Percentiles rank a stretch among this genome's conserved stretches.
Conservation (phyloP, 2,797 vertebrate genomes). For the Cygnus olor region DNA sequence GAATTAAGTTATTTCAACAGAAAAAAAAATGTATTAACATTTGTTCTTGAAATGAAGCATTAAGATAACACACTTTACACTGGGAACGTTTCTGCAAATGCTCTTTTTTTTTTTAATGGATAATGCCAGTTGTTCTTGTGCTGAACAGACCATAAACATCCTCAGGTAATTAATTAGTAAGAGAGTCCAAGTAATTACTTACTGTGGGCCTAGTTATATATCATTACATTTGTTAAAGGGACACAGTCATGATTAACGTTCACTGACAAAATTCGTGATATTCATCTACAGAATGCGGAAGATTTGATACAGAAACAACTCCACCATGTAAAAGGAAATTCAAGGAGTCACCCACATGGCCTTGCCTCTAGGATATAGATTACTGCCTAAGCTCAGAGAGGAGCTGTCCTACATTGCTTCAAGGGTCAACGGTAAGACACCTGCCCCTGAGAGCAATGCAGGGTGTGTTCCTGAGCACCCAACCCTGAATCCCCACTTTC, state of each 20-base stretch:
- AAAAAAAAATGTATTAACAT: not conserved
- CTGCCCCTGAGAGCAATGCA: too few relatives aligned
- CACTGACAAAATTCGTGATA: not conserved
- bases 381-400: not conserved
- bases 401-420: not conserved
- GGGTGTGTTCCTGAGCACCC: too few relatives aligned
- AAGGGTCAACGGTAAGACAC: too few relatives aligned
- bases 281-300: not conserved
- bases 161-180: conserved; percentile 33
- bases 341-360: accelerated
- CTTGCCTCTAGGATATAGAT: not conserved
- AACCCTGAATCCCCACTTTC: too few relatives aligned
- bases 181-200: conserved; percentile 16
- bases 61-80: not conserved
- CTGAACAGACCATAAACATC: conserved; percentile 30
- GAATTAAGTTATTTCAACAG: conserved; percentile 17
- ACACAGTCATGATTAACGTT: not conserved
- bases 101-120: not conserved
- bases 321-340: not conserved
- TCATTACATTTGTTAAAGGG: not conserved
- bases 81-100: not conserved
- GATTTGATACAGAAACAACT: not conserved
- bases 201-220: not conserved
- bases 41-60: conserved; percentile 5
- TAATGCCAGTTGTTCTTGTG: not conserved